Evolutionary conservation across 2,113 vertebrate genomes (phyloP).

Genomic region (Petaurus breviceps): DNA sequence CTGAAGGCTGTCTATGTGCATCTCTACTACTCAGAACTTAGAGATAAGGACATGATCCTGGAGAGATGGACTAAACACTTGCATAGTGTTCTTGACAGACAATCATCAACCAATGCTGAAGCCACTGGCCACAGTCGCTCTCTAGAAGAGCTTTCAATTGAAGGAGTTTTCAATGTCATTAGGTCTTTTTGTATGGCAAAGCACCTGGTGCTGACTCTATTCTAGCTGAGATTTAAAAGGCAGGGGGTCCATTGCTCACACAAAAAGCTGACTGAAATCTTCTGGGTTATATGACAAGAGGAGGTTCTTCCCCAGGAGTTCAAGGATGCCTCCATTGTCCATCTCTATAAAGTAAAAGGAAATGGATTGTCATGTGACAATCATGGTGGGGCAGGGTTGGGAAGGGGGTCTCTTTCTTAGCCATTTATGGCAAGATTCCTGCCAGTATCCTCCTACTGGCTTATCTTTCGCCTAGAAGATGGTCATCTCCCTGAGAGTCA

Average conservation of each 20-base stretch:
- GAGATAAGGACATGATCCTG: neutral
- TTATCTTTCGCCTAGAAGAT: neutral
- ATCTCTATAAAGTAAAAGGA: neutral
- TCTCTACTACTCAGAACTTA: neutral
- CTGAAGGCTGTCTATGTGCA: neutral
- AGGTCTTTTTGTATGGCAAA: no score
- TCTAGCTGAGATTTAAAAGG: neutral
- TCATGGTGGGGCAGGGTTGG: neutral
- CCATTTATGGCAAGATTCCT: neutral
- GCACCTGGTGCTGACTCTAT: neutral
- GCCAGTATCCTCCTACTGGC: neutral
- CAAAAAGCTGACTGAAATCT: neutral
- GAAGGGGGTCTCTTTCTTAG: neutral
- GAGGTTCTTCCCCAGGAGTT: neutral
- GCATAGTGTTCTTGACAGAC: neutral
- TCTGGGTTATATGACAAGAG: neutral
- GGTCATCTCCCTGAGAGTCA: neutral
- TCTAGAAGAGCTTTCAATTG: neutral
- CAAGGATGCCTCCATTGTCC: neutral
- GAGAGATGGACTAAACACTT: neutral
- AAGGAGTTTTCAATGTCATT: neutral
- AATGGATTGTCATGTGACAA: neutral
- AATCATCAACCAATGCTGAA: neutral
- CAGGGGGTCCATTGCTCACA: neutral
- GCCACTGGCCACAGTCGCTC: neutral